These are phyloP conservation scores for Apis dorsata DNA, from an alignment of 1,140 invertebrate genomes.

Conservation along the genomic window DNA sequence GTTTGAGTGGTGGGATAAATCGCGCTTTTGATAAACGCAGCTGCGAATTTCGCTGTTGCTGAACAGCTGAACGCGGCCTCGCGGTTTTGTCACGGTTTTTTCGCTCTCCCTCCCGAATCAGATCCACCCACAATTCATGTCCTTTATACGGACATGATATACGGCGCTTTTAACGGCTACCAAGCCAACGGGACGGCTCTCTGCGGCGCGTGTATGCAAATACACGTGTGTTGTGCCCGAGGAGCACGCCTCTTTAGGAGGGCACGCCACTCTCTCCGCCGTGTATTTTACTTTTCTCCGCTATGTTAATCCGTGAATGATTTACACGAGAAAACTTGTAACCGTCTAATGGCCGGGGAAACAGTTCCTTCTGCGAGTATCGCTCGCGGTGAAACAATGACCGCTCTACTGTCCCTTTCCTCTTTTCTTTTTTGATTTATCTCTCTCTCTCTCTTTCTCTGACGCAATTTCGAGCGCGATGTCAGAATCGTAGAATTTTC, in stretches of 20 bases:
- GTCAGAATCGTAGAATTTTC: no score
- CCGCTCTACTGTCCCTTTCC: background rate
- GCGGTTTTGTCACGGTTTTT: conserved; percentile 46
- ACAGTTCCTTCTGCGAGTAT: no score
- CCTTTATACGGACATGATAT: conserved; percentile 43
- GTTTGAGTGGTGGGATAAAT: no score
- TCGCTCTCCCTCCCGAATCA: conserved; percentile 36
- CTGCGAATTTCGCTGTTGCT: background rate
- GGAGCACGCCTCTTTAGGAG: conserved; percentile 35
- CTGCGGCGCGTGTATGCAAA: conserved; percentile 36
- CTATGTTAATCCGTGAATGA: conserved; percentile 44
- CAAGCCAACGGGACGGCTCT: conserved; percentile 33
- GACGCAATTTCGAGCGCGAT: no score
- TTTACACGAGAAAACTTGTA: conserved; percentile 38
- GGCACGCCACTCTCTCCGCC: background rate
- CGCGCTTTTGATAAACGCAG: conserved; percentile 6
- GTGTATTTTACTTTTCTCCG: conserved; percentile 18
- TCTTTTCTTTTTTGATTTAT: no score
- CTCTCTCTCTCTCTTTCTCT: no score
- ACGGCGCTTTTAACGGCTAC: conserved; percentile 53
- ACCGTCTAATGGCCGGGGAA: background rate
- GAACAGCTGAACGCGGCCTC: background rate
- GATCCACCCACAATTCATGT: conserved; percentile 52
- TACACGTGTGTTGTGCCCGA: background rate
- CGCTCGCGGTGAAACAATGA: no score